Evolutionary conservation across 2,888 invertebrate species (phyloP).

Genomic region (Phytoseiulus persimilis): DNA sequence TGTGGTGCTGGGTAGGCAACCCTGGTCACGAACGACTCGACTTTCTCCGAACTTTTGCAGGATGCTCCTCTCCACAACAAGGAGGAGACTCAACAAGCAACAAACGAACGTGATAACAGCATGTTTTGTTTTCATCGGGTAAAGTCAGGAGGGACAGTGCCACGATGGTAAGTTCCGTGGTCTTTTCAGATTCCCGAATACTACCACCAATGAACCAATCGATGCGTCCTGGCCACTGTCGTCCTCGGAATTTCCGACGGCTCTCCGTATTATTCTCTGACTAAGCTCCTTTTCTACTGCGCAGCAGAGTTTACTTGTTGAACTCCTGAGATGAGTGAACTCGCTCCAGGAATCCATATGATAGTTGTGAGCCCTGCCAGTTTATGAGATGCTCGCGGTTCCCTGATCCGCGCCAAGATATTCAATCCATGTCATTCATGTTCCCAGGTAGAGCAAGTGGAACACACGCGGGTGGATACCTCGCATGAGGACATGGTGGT

Average conservation of each 20-base stretch:
- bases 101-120: slow-evolving; percentile 5
- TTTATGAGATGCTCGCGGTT: too few species aligned
- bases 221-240: background rate
- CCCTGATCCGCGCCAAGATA: background rate
- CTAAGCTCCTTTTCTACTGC: background rate
- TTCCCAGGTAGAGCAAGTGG: slow-evolving; percentile 36
- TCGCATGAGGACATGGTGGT: slow-evolving; percentile 96
- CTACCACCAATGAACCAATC: background rate
- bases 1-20: slow-evolving; percentile 19
- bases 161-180: background rate
- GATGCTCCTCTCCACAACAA: background rate
- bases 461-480: slow-evolving; percentile 70
- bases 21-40: background rate
- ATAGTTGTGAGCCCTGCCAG: too few species aligned
- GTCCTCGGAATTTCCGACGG: background rate
- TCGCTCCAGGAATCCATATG: background rate
- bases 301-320: background rate
- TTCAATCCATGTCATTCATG: background rate
- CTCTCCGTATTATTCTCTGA: background rate
- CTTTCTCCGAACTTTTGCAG: slow-evolving; percentile 22
- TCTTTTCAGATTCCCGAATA: background rate
- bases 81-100: background rate
- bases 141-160: slow-evolving; percentile 22
- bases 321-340: background rate
- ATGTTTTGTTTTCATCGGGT: slow-evolving; percentile 13